A percentile compares a stretch with the other conserved stretches of the same genome.
Evolutionary conservation across 1,140 invertebrate species (phyloP).

Genomic region (Cydia pomonella): DNA sequence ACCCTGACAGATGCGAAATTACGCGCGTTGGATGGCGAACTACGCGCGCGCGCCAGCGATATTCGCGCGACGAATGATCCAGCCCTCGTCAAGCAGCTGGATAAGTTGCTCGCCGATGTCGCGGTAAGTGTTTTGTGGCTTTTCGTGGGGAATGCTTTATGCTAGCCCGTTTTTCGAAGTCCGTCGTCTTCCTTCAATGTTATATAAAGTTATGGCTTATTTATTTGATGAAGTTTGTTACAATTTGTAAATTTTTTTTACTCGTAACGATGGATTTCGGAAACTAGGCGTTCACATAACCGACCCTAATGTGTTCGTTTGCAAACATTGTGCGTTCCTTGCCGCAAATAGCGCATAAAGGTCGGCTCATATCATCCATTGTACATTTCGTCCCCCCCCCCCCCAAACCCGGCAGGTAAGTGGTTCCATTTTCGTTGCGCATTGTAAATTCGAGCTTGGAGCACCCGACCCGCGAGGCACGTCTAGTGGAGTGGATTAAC

Average conservation of each 20-base stretch:
- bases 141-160: slow-evolving; percentile 26
- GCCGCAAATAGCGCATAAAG: slow-evolving; percentile 1
- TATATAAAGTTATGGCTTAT: background rate
- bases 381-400: slow-evolving; percentile 8
- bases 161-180: background rate
- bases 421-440: slow-evolving; percentile 4
- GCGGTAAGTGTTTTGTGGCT: slow-evolving; percentile 52
- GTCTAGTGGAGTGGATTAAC: background rate
- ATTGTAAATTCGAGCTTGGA: slow-evolving; percentile 1
- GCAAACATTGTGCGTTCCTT: background rate
- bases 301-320: background rate
- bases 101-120: slow-evolving; percentile 59
- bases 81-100: slow-evolving; percentile 50
- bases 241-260: too few species aligned
- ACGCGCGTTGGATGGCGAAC: slow-evolving; percentile 45
- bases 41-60: slow-evolving; percentile 50
- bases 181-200: background rate
- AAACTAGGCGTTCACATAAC: background rate
- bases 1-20: slow-evolving; percentile 52
- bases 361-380: background rate
- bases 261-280: background rate
- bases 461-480: background rate
- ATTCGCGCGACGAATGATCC: slow-evolving; percentile 49
- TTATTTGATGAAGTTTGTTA: too few species aligned
- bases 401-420: background rate